Conservation (phyloP, 2,888 invertebrate species). For the Drosophila hamatofila region DNA sequence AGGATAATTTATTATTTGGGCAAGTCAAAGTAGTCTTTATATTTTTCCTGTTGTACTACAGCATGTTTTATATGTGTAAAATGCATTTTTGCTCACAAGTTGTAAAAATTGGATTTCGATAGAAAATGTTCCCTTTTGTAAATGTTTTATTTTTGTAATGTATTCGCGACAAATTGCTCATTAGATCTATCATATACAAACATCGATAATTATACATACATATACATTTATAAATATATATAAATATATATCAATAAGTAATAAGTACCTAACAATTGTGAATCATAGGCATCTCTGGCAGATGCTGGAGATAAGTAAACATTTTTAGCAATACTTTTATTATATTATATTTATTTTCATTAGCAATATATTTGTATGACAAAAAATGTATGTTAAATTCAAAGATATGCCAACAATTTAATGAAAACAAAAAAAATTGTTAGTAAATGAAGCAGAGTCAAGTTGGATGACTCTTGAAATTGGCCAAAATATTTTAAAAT, state of each 20-base stretch:
- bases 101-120: constrained; percentile 51
- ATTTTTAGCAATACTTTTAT: constrained; percentile 26
- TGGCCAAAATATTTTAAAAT: constrained; percentile 52
- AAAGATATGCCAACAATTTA: constrained; percentile 44
- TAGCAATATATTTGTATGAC: constrained; percentile 55
- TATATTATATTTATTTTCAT: constrained; percentile 58
- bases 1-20: constrained; percentile 41
- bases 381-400: constrained; percentile 14
- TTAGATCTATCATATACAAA: constrained; percentile 19
- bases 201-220: constrained; percentile 22
- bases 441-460: too few species aligned
- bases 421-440: constrained; percentile 21
- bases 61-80: constrained; percentile 4
- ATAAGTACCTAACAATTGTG: constrained; percentile 45
- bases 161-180: constrained; percentile 42
- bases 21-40: constrained; percentile 18
- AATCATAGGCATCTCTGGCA: constrained; percentile 29
- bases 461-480: constrained; percentile 28
- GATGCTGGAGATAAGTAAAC: constrained; percentile 20
- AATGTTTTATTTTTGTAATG: constrained; percentile 47
- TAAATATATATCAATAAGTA: constrained; percentile 16
- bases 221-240: constrained; percentile 19
- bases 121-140: constrained; percentile 49
- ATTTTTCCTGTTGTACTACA: constrained; percentile 17
- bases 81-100: constrained; percentile 54